Conservation (phyloP, 2,797 vertebrate species). For the Glyptemys insculpta region DNA sequence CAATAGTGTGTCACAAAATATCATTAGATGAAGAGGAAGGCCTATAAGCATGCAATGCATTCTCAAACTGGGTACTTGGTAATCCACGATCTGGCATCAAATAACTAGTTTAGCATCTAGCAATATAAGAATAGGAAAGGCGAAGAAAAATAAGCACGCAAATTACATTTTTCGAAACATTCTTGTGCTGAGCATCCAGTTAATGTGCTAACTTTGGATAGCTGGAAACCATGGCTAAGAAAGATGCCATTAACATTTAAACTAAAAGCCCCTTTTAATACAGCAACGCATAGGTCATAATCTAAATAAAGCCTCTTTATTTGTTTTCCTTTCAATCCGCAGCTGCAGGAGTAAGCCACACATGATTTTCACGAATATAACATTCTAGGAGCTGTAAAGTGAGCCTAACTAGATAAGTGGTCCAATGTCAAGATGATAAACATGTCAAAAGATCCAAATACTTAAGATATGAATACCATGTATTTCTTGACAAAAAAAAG, state of each 20-base stretch:
- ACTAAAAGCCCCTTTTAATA: slow-evolving; percentile 15
- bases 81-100: background rate
- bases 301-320: background rate
- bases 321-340: background rate
- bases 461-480: background rate
- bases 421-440: background rate
- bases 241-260: background rate
- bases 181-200: background rate
- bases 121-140: background rate
- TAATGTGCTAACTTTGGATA: background rate
- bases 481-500: background rate
- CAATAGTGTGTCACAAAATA: background rate
- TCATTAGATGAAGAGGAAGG: background rate
- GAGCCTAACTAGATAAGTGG: background rate
- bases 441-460: background rate
- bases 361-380: background rate
- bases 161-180: accelerated
- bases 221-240: background rate
- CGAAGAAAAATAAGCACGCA: background rate
- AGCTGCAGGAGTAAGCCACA: background rate
- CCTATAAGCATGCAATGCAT: accelerated
- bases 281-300: background rate
- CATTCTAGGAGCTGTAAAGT: background rate
- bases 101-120: background rate
- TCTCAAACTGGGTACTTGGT: background rate